Conservation (phyloP, 2,113 vertebrate genomes). For the Pterophyllum scalare region DNA sequence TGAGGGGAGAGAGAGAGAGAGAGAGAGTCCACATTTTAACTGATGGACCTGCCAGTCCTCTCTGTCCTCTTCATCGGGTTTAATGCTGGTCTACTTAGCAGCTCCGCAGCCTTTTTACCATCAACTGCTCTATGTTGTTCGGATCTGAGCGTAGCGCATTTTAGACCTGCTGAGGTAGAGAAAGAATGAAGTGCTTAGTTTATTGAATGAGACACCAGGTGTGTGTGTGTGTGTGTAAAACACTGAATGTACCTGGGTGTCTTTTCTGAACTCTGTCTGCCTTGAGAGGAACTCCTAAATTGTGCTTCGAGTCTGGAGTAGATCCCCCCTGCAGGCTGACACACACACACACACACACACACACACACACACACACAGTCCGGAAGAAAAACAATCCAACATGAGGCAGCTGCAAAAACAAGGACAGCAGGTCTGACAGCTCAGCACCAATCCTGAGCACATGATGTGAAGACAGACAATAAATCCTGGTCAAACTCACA, state of each 20-base stretch:
- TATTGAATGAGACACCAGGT: fast-evolving
- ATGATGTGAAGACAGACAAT: not conserved
- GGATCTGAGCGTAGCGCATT: constrained; percentile 68
- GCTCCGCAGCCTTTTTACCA: not conserved
- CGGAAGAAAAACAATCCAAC: constrained; percentile 14
- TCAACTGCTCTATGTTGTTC: constrained; percentile 54
- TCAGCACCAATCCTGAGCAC: not conserved
- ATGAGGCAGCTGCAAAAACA: constrained; percentile 47
- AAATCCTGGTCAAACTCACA: not conserved
- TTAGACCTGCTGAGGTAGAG: constrained; percentile 60
- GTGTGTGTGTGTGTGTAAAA: not conserved
- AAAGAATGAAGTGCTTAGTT: not conserved
- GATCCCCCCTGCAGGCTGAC: constrained; percentile 89
- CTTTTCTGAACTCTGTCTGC: constrained; percentile 87
- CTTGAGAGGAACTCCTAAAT: constrained; percentile 84
- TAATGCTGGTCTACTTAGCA: not conserved
- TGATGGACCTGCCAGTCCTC: not conserved
- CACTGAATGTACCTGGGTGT: constrained; percentile 65
- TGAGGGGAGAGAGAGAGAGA: not conserved
- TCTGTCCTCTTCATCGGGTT: not conserved
- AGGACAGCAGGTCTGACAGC: not conserved
- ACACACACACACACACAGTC: constrained; percentile 16
- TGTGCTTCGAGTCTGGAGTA: constrained; percentile 93
- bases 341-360: not conserved
- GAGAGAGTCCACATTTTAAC: not conserved